Percentiles rank a stretch among this genome's conserved stretches.
These are phyloP conservation scores for Macrotis lagotis DNA, from an alignment of 2,113 vertebrate genomes.

Conservation along the genomic window DNA sequence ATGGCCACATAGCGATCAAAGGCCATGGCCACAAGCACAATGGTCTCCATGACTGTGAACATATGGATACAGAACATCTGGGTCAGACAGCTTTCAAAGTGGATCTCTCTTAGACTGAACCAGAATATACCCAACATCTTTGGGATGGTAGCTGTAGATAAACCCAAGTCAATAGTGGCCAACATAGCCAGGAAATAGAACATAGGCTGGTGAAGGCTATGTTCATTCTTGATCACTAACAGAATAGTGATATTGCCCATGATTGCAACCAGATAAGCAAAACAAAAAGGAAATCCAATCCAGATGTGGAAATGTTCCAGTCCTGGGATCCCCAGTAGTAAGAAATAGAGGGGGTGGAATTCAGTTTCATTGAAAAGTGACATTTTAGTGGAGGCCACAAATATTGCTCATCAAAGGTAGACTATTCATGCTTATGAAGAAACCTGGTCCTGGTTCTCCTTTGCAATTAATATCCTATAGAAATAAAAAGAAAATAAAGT, in stretches of 20 bases:
- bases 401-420: not conserved
- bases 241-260: constrained; percentile 9
- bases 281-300: constrained; percentile 16
- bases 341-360: not conserved
- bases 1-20: constrained; percentile 80
- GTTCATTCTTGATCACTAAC: not conserved
- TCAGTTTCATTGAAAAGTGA: not conserved
- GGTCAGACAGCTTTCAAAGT: constrained; percentile 72
- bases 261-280: not conserved
- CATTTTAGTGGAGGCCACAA: constrained; percentile 6
- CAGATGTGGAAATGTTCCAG: constrained; percentile 11
- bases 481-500: not conserved
- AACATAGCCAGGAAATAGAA: constrained; percentile 66
- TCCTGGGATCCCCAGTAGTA: not conserved
- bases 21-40: constrained; percentile 80
- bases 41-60: constrained; percentile 76
- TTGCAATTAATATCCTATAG: not conserved
- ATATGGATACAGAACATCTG: constrained; percentile 83
- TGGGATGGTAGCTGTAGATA: constrained; percentile 69
- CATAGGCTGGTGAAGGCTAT: constrained; percentile 59
- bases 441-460: not conserved
- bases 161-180: constrained; percentile 37
- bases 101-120: constrained; percentile 61
- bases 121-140: constrained; percentile 78
- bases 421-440: not conserved